Conservation (phyloP, 2,797 vertebrate genomes). For the Otolemur crassicaudatus region DNA sequence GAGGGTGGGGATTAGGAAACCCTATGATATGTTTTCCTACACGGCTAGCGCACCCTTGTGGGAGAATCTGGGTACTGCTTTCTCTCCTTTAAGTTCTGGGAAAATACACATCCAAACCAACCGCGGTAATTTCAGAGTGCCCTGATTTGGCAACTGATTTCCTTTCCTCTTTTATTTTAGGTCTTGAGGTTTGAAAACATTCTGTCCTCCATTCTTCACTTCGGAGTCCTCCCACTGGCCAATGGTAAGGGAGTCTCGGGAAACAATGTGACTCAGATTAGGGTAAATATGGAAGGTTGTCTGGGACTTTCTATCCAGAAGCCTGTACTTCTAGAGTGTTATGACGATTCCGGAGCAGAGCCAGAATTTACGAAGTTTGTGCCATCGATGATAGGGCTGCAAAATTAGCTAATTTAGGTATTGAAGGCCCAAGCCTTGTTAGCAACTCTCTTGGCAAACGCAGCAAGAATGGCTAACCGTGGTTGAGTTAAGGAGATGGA, state of each 20-base stretch:
- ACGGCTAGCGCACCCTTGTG: not conserved
- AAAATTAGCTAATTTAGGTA: not conserved
- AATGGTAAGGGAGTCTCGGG: constrained; percentile 81
- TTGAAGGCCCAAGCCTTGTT: not conserved
- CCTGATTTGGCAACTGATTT: constrained; percentile 40
- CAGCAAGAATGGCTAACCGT: not conserved
- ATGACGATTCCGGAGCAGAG: not conserved
- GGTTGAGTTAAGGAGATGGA: not conserved
- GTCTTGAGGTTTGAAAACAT: constrained; percentile 86
- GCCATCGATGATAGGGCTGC: not conserved
- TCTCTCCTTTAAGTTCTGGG: not conserved
- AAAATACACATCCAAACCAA: not conserved
- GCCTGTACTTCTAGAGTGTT: not conserved
- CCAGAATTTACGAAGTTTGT: not conserved
- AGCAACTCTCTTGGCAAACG: not conserved
- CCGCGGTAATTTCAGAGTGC: fast-evolving
- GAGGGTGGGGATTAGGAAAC: not conserved
- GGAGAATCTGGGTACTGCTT: not conserved
- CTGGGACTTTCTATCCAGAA: not conserved
- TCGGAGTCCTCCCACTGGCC: constrained; percentile 85
- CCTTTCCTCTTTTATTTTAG: constrained; percentile 75
- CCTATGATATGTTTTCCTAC: not conserved
- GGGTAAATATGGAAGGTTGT: not conserved
- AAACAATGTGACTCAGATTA: not conserved
- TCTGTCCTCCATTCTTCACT: constrained; percentile 87